Base-by-base conservation (phyloP, 2,888 invertebrate genomes). In the Papilio elwesi region DNA sequence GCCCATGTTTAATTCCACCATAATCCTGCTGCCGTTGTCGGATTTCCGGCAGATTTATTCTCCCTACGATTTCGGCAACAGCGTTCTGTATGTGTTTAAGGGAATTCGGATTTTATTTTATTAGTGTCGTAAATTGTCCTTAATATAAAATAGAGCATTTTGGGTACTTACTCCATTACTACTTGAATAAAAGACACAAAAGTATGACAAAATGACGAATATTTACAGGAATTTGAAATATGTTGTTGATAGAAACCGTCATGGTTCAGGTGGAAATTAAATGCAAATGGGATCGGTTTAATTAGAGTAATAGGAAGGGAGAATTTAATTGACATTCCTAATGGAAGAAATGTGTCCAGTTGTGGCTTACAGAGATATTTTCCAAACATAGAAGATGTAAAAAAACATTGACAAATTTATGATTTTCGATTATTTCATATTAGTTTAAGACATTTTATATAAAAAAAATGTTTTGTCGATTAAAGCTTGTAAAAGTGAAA, bases 21-120 rank as follows among this genome's bases (percentile, higher is more conserved):
- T 74, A 71, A 72, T 75, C 70, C 69, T 70, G 70, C 68, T 74
- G 75, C 74, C 75, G 74, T 73, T 76, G 74, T 72, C 71, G 74
- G 73, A 74, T 74, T 70, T 68, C 73, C 49, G 73, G 51, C 65
- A 73, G 73, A 73, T 73, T 73, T 73, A 73, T 73, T 68, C 64
- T 65, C 65, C 65, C 65, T 43, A 62, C 64, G 65, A 67, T 65
- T 69, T 64, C 47, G 65, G 64, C 55, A 65, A 63, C 65, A 65
- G 48, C 64, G 48, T 63, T 55, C 69, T 59, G 68, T 68, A 65
- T 69, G 64, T 65, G 43, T 73, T 73, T 49, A 65, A 68, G 57
- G 47, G 68, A 73, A 65, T 64, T 38, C 51, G 55, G 55, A 63
- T 68, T 64, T 36, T 55, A 57, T 69, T 65, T 65, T 73, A 68